These are phyloP conservation scores for Portunus trituberculatus DNA, from an alignment of 1,140 invertebrate genomes.

Conservation along the genomic window DNA sequence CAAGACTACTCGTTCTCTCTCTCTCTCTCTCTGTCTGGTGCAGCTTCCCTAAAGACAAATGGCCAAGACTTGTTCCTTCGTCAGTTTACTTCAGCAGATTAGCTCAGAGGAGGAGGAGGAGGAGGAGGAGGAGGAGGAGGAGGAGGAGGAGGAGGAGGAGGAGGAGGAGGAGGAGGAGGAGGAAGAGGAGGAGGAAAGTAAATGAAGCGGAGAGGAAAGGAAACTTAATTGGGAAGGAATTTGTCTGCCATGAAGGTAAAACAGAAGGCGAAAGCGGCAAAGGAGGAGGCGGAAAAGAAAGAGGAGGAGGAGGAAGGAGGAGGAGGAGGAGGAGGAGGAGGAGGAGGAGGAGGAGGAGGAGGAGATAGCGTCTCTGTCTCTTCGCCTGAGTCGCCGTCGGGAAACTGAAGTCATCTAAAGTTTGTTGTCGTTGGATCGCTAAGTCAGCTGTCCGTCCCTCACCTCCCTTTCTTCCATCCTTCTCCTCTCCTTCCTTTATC, in stretches of 20 bases:
- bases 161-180: not conserved
- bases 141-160: conserved; percentile 16
- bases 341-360: not conserved
- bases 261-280: not conserved
- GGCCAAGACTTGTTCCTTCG: conserved; percentile 9
- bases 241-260: conserved; percentile 2
- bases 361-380: not conserved
- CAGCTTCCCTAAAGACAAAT: not conserved
- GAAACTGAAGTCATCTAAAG: conserved; percentile 1
- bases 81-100: conserved; percentile 14
- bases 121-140: conserved; percentile 5
- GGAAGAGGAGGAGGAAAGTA: not conserved
- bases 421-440: not conserved
- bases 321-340: not conserved
- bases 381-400: not conserved
- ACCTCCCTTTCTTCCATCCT: not conserved
- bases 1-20: not conserved
- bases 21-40: not conserved
- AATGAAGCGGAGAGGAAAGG: conserved; percentile 8
- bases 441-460: not conserved
- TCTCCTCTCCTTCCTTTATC: not conserved
- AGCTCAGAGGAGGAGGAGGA: not conserved
- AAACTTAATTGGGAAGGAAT: conserved; percentile 4
- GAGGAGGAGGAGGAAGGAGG: not conserved
- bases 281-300: not conserved